Conservation (phyloP, 2,113 vertebrate species). For the Psettodes erumei region DNA sequence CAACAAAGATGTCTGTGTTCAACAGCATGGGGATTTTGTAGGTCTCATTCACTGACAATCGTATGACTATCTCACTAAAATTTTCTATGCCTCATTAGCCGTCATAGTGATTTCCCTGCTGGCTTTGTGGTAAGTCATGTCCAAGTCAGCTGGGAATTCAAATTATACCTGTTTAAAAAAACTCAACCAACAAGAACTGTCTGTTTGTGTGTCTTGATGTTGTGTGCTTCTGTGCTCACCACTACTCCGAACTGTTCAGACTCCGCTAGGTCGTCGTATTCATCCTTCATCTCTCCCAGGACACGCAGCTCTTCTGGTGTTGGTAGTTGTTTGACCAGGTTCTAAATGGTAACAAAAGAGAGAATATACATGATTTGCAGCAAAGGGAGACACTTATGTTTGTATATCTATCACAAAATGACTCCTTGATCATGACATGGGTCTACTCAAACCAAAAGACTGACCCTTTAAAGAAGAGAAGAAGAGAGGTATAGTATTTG, state of each 20-base stretch:
- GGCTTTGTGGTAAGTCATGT: constrained; percentile 27
- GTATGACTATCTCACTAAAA: neutral
- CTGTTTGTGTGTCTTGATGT: neutral
- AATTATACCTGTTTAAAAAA: neutral
- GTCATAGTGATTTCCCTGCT: neutral
- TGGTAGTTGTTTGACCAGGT: constrained; percentile 88
- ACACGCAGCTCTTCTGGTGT: constrained; percentile 80
- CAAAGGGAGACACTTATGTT: neutral
- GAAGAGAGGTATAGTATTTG: neutral
- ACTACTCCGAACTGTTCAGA: constrained; percentile 90
- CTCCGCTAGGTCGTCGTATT: constrained; percentile 89
- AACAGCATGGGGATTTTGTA: constrained; percentile 3
- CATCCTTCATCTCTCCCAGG: constrained; percentile 87
- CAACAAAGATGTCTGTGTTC: constrained; percentile 59
- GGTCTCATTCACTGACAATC: constrained; percentile 14
- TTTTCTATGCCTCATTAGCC: constrained; percentile 19
- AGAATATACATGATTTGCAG: neutral
- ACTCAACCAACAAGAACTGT: neutral
- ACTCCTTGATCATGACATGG: neutral
- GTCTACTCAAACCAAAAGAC: neutral
- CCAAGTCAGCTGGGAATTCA: constrained; percentile 22
- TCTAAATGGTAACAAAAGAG: constrained; percentile 73
- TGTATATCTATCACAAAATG: neutral
- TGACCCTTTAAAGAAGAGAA: neutral
- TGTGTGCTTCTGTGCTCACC: constrained; percentile 75